Base-by-base conservation (phyloP, 2,113 vertebrate species). In the Bambusicola thoracicus region DNA sequence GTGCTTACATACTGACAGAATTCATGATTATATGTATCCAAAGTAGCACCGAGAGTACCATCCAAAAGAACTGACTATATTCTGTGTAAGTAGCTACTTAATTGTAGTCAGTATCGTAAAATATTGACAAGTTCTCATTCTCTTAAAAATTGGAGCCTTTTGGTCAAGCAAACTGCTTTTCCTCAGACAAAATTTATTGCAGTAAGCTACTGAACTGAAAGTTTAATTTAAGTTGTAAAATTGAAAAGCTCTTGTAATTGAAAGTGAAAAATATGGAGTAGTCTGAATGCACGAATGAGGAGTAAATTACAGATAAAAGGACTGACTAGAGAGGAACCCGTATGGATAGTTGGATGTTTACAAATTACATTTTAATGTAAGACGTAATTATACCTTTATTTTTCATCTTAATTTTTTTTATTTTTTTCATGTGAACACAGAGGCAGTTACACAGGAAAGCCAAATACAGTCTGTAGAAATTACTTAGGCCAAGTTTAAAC, bases 401-500 rank as follows among this genome's bases (percentile, higher is more conserved):
- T 89, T 76, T 58, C 8, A 1, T 85, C 46, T 90, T 38, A 29
- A 70, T 70, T 70, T 27, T 21, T 34, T 79, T 85, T 46, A 53
- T 53, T 85, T n/a, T 19, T 8, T 78, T 66, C 24, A 14, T 30
- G 16, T 56, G 12, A 78, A 85, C 75, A 15, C 6, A 68, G 40
- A 32, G n/a, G 38, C 30, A 38, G 20, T 68, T 78, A 30, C 21
- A 78, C 80, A 61, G 41, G 22, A 62, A 81, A 90, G 29, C 20
- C 62, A 68, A 61, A 53, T 61, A 77, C 13, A 56, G 74, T 59
- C 36, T 76, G 20, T 30, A 91, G 63, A 69, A 86, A 25, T 77
- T 22, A 61, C 81, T 95, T 67, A 78, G 58, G 19, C 85, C 44
- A 90, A 55, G 70, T 80, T 92, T 81, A 85, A 87, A 80, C 27